Conservation (phyloP, 2,113 vertebrate species). For the Hemicordylus capensis region DNA sequence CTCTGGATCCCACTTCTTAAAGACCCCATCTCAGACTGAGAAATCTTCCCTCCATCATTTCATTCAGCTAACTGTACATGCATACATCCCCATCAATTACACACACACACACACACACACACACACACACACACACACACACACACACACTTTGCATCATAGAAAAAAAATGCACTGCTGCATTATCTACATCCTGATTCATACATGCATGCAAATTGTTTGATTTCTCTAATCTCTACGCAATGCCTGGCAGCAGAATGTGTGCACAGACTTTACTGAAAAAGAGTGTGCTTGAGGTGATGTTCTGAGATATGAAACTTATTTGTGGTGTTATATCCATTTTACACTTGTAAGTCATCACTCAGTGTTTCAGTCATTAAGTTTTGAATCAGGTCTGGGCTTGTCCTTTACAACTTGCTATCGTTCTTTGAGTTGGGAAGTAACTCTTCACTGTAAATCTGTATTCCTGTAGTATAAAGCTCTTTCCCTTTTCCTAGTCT, state of each 20-base stretch:
- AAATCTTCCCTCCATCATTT: background rate
- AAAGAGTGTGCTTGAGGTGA: too few species aligned
- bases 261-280: background rate
- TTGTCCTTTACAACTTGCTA: background rate
- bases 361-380: background rate
- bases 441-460: background rate
- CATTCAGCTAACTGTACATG: background rate
- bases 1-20: background rate
- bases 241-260: background rate
- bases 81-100: background rate
- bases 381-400: background rate
- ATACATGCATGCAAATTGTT: background rate
- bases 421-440: background rate
- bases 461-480: background rate
- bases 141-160: too few species aligned
- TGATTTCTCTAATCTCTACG: background rate
- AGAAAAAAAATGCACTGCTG: background rate
- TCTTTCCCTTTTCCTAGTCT: background rate
- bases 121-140: too few species aligned
- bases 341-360: background rate
- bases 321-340: background rate
- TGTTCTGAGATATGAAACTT: background rate
- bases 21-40: background rate
- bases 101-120: too few species aligned
- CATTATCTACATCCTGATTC: background rate